These are phyloP conservation scores for Musca domestica DNA, from an alignment of 1,140 invertebrate species.

Conservation along the genomic window DNA sequence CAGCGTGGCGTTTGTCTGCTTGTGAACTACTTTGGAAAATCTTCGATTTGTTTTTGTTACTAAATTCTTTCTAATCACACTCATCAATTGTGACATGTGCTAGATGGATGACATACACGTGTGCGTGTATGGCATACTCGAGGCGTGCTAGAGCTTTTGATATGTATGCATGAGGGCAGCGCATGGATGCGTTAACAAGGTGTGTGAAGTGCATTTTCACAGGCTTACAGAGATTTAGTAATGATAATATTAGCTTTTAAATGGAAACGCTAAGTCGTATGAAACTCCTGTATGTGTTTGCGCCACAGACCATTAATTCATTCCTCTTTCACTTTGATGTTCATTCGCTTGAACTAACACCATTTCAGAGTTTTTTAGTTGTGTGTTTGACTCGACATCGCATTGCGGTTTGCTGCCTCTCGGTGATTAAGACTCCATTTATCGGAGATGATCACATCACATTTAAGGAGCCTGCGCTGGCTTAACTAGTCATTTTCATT, in stretches of 20 bases:
- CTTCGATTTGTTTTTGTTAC: background rate
- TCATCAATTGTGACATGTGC: constrained; percentile 13
- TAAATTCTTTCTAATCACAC: constrained; percentile 15
- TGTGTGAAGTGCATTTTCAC: no score
- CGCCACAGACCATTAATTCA: background rate
- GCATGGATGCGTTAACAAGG: no score
- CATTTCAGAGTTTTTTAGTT: background rate
- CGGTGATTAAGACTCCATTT: background rate
- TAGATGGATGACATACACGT: no score
- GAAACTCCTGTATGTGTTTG: no score
- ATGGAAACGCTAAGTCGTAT: no score
- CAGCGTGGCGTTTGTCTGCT: background rate
- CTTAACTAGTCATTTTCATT: constrained; percentile 4
- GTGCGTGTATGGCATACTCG: no score
- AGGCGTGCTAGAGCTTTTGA: no score
- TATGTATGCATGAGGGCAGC: no score
- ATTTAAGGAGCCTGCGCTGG: background rate
- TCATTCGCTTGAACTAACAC: no score
- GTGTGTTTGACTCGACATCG: background rate
- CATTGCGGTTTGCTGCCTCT: no score
- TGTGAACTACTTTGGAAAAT: background rate
- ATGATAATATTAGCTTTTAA: no score
- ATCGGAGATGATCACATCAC: background rate
- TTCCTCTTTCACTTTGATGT: constrained; percentile 14
- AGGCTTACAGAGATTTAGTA: no score